Conservation (phyloP, 2,113 vertebrate genomes). For the cat (Felis catus) region DNA sequence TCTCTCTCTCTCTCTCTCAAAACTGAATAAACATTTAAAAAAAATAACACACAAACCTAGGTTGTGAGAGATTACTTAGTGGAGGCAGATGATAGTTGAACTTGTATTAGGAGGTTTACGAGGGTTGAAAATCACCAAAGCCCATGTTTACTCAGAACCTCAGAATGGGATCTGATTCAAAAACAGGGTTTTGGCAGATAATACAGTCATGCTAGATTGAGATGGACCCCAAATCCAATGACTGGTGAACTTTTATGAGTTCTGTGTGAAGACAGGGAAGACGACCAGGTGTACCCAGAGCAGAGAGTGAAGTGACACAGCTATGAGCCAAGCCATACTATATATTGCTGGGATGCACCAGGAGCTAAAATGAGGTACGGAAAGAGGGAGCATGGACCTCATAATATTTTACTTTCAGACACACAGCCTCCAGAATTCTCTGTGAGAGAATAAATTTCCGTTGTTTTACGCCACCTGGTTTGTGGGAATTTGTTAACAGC, state of each 20-base stretch:
- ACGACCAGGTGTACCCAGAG: accelerated
- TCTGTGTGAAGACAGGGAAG: background rate
- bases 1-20: too few relatives aligned
- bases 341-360: accelerated
- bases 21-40: too few relatives aligned
- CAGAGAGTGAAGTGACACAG: background rate
- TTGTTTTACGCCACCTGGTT: background rate
- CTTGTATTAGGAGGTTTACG: background rate
- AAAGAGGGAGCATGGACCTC: background rate
- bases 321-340: accelerated
- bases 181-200: background rate
- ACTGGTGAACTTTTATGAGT: background rate
- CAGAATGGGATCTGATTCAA: background rate
- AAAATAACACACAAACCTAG: background rate
- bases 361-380: background rate
- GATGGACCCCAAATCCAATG: background rate
- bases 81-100: background rate
- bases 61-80: background rate
- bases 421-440: background rate
- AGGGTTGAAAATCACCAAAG: background rate
- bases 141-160: background rate
- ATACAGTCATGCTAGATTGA: background rate
- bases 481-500: background rate
- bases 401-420: background rate
- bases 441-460: background rate